These are phyloP conservation scores for Sinopyrophorus schimmeli DNA, from an alignment of 2,888 invertebrate species.

Conservation along the genomic window DNA sequence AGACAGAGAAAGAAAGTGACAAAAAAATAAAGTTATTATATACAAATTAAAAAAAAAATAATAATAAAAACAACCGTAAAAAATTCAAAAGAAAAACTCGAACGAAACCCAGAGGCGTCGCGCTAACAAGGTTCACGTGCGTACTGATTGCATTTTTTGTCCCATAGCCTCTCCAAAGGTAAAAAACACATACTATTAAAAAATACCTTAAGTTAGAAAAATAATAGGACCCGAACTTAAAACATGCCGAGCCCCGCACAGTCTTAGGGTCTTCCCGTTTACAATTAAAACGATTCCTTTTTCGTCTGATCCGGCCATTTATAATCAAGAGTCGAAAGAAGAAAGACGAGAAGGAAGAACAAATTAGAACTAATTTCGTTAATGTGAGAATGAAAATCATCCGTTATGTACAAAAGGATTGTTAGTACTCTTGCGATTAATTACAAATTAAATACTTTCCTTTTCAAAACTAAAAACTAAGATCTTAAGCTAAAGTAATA, in stretches of 20 bases:
- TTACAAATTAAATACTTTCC: no score
- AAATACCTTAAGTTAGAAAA: slow-evolving; percentile 37
- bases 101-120: slow-evolving; percentile 26
- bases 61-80: slow-evolving; percentile 43
- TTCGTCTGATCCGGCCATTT: no score
- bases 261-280: slow-evolving; percentile 30
- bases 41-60: no score
- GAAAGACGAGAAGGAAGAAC: no score
- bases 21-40: no score
- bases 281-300: no score
- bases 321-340: slow-evolving; percentile 32
- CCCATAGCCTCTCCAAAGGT: slow-evolving; percentile 49
- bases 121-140: slow-evolving; percentile 29
- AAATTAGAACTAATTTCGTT: no score
- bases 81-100: slow-evolving; percentile 38
- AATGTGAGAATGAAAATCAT: neutral
- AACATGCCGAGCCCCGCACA: no score
- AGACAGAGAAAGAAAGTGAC: no score
- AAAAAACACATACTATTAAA: slow-evolving; percentile 43
- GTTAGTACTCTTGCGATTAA: no score
- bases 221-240: no score
- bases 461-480: no score
- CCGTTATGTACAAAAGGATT: slow-evolving; percentile 5
- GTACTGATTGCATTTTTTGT: slow-evolving; percentile 47
- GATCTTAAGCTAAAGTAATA: slow-evolving; percentile 20